Base-by-base conservation (phyloP, 2,888 invertebrate species). In the Drosophila neotestacea region DNA sequence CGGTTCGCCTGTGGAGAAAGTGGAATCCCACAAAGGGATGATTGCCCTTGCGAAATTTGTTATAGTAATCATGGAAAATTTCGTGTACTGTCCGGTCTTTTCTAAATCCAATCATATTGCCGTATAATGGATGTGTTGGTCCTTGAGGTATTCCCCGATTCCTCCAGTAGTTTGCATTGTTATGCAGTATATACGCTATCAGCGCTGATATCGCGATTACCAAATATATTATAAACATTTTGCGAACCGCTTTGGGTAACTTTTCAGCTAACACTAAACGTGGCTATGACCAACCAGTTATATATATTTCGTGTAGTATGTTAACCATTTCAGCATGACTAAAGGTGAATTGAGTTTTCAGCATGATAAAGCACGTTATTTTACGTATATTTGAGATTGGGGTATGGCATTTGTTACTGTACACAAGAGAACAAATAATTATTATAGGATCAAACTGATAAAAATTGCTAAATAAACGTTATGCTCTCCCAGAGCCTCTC, bases 11-110 rank as follows among this genome's bases (percentile, higher is more conserved):
- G 0, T 79, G 36, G 5, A 90, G 63, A 4, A 89, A 69, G 70
- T 70, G 89, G 5, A 90, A 71, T 0, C 91, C 91, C 4, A 81
- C 82, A 13, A 78, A 79, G 0, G 78, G 78, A 54, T 54, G 62
- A 4, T 78, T 65, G 10, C 36, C 44, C 13, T 58, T 70, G 4
- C 78, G 62, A 22, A 34, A 79, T 46, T 81, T 81, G 6, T 73
- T 79, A 32, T 79, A 79, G 22, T 78, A 79, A 1, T 73, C 81
- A 1, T 5, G 34, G 0, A 73, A 9, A 7, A 81, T 47, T 30
- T 70, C 28, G 32, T 65, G 70, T 0, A 79, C 0, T 0, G 51
- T 32, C 1, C 74, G 81, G 34, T 59, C 4, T 22, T 59, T 70
- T 6, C 82, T 46, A 22, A 79, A 79, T 2, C 79, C 79, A 5